phyloP scores from a whole-genome alignment of 2,113 vertebrate species.

The Peromyscus californicus region DNA sequence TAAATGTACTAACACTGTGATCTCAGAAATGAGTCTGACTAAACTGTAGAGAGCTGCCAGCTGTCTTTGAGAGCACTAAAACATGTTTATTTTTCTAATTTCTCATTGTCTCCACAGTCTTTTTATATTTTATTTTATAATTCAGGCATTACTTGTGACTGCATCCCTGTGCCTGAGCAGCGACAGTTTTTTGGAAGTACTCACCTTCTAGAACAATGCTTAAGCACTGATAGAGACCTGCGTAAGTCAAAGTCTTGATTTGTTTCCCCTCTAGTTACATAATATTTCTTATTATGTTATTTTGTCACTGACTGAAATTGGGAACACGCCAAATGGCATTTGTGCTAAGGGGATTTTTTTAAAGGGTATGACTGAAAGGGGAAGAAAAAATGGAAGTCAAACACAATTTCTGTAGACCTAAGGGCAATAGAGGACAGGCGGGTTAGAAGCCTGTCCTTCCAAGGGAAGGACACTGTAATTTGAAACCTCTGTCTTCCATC shows the following conservation, averaged over 20 bases:
- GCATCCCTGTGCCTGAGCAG: conserved; percentile 76
- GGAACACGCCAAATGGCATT: conserved; percentile 83
- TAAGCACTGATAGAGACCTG: conserved; percentile 86
- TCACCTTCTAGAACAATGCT: conserved; percentile 84
- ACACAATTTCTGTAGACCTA: not conserved
- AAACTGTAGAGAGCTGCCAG: not conserved
- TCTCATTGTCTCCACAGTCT: conserved; percentile 12
- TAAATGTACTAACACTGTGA: conserved; percentile 1
- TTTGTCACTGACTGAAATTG: conserved; percentile 84
- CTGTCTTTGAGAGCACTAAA: not conserved
- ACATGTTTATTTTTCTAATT: conserved; percentile 4
- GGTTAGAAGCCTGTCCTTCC: not conserved
- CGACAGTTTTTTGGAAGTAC: conserved; percentile 81
- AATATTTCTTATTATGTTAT: conserved; percentile 79
- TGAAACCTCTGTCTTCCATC: not conserved
- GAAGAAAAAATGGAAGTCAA: conserved; percentile 51
- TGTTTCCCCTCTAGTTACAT: conserved; percentile 84
- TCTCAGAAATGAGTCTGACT: not conserved
- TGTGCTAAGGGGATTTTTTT: conserved; percentile 74
- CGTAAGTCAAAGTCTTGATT: conserved; percentile 82
- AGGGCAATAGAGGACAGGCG: not conserved
- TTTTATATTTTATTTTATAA: conserved; percentile 60
- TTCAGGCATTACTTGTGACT: conserved; percentile 70
- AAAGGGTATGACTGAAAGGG: conserved; percentile 56
- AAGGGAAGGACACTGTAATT: not conserved